These are phyloP conservation scores for Alviniconcha marisindica DNA, from an alignment of 1,140 invertebrate genomes.

Conservation along the genomic window DNA sequence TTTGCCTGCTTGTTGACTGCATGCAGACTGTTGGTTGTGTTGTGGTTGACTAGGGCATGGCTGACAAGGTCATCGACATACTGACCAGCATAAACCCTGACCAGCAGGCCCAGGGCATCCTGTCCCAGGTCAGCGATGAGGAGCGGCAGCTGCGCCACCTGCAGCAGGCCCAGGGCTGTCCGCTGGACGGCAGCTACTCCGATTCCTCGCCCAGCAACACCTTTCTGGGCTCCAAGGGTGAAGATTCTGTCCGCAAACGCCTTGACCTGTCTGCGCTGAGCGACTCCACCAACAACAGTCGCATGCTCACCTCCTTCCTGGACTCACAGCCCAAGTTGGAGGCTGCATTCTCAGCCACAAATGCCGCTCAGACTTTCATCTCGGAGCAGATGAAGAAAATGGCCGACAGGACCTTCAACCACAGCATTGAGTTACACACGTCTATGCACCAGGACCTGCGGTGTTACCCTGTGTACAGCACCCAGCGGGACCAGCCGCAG, in stretches of 20 bases:
- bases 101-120: conserved; percentile 62
- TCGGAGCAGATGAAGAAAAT: conserved; percentile 66
- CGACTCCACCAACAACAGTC: conserved; percentile 47
- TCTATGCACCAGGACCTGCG: conserved; percentile 57
- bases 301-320: conserved; percentile 6
- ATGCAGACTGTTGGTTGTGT: neutral
- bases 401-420: conserved; percentile 64
- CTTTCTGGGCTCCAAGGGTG: conserved; percentile 43
- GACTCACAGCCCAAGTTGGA: neutral
- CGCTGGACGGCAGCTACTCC: conserved; percentile 45
- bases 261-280: conserved; percentile 65
- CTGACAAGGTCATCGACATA: conserved; percentile 62
- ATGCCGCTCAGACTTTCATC: conserved; percentile 61
- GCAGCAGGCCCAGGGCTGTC: conserved; percentile 41
- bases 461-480: conserved; percentile 61
- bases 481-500: conserved; percentile 36
- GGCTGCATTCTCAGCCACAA: conserved; percentile 54
- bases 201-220: conserved; percentile 44
- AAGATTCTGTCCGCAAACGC: conserved; percentile 59
- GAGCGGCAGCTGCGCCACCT: conserved; percentile 57
- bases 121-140: conserved; percentile 59
- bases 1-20: neutral
- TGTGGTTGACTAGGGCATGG: conserved; percentile 47
- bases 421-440: conserved; percentile 62
- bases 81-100: conserved; percentile 58